Base-by-base conservation (phyloP, 2,888 invertebrate species). In the Alviniconcha strummeri region DNA sequence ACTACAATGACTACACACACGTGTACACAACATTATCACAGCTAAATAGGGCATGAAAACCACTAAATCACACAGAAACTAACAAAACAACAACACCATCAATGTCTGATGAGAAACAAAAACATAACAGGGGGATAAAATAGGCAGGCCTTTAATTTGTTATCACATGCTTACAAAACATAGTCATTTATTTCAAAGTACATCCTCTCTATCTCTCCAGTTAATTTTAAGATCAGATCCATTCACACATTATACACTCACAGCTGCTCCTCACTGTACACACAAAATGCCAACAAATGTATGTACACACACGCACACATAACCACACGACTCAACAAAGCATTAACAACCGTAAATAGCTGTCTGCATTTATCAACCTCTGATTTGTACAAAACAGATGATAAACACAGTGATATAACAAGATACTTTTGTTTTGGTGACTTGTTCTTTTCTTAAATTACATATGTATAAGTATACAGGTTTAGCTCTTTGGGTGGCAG, bases 31-130 rank as follows among this genome's bases (percentile, higher is more conserved):
- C 80, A 80, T 67, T 80, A 80, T 80, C 80, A 80, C 80, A 80
- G 80, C 80, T 80, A 80, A 80, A 80, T 80, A 80, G 80, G 80
- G 80, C 64, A 69, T 80, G n/a, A 71, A 69, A 80, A 80, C 80
- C 80, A 80, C 69, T 15, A 69, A 60, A 80, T 80, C 80, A 80
- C 80, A 80, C 67, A 69, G 54, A 69, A 71, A 80, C 67, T 80
- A 80, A 69, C 80, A 80, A 80, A 67, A 80, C 11, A 80, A 80
- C 69, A 80, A 67, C 69, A 80, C 64, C 55, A 60, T 78, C 64
- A 54, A 64, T 60, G 7, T 78, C 52, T 64, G 36, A 36, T 36
- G 36, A 60, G 60, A 69, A 80, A 36, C n/a, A 19, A 36, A 79
- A 79, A 52, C 55, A 67, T 36, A 79, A 76, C 36, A 55, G 6